phyloP scores from a whole-genome alignment of 2,888 invertebrate species.

The Drosophila atripex region DNA sequence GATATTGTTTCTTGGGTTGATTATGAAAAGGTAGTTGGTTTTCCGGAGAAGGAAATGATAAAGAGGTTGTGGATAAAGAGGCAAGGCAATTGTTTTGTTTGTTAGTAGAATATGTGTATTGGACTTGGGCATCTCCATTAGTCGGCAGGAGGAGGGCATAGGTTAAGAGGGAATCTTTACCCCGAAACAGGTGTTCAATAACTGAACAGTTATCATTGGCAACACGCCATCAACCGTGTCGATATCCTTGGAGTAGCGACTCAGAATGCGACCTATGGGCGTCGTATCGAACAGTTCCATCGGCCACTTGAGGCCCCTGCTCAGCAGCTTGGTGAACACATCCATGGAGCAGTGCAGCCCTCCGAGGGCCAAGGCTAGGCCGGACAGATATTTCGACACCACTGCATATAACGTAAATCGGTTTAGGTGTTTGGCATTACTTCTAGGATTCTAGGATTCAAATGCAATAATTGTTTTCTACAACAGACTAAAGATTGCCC shows the following conservation, averaged over 20 bases:
- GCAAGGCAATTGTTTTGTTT: not conserved
- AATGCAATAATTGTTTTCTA: constrained; percentile 7
- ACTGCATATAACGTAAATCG: constrained; percentile 66
- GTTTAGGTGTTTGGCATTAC: constrained; percentile 17
- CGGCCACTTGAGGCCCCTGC: constrained; percentile 87
- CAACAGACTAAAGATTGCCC: constrained; percentile 6
- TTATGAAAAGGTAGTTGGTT: not conserved
- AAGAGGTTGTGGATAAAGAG: not conserved
- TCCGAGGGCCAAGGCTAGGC: constrained; percentile 84
- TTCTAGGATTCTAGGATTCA: not conserved
- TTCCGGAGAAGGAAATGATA: no score
- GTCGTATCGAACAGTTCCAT: constrained; percentile 92
- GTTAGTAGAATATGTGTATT: constrained; percentile 8
- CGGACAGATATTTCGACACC: constrained; percentile 82
- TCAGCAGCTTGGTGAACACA: constrained; percentile 87
- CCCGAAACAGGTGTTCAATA: constrained; percentile 84
- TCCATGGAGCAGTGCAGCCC: constrained; percentile 86
- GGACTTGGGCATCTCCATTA: constrained; percentile 7
- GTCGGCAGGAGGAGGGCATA: not conserved
- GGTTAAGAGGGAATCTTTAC: constrained; percentile 79
- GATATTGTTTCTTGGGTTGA: not conserved
- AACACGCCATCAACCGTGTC: constrained; percentile 86
- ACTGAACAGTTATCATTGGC: constrained; percentile 83
- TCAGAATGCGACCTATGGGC: constrained; percentile 90
- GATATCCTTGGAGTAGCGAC: constrained; percentile 87